Evolutionary conservation across 1,140 invertebrate genomes (phyloP), one percentile per base, ranked within the genome.

Genomic region (Venustaconcha ellipsiformis): DNA sequence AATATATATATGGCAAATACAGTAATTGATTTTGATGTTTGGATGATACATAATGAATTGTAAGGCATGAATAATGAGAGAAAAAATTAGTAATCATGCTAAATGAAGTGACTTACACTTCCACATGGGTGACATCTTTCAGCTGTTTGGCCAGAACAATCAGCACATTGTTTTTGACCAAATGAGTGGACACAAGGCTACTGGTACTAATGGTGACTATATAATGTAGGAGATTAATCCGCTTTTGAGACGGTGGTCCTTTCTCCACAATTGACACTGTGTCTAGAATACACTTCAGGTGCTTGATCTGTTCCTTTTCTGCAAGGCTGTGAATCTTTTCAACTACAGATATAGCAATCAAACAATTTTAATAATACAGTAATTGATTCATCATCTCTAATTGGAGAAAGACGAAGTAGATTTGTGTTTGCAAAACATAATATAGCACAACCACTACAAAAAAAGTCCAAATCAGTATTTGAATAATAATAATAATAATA

Each of bases 181-280:
- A 71, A 23, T 72, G 71, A 37, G 85, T 85, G 8, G 87, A 82
- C 6, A 87, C 75, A 23, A 66, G 70, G 14, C 70, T 65, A 68
- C 82, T 82, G 66, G 75, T 75, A 56, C 84, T 81, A 15, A 90
- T 76, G 18, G 78, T 79, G 12, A 82, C 84, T 20, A 88, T 72
- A 70, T 90, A 90, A 72, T 88, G 87, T 14, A 90, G 77, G 0
- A 90, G 82, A 73, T 90, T 87, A 13, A 89, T 83, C 1, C 87
- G 74, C 69, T 86, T 88, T 84, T 89, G 88, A 18, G 88, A 87
- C 4, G 88, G 87, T 3, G 89, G 88, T 0, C 89, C 89, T 75
- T 89, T 89, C 76, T 90, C 89, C 37, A 67, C 68, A 13, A 71
- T 67, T 14, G 62, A 80, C 14, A 89, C 68, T n/a, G 65, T 81